phyloP scores from a whole-genome alignment of 2,888 invertebrate species.

The Eulithis testata region DNA sequence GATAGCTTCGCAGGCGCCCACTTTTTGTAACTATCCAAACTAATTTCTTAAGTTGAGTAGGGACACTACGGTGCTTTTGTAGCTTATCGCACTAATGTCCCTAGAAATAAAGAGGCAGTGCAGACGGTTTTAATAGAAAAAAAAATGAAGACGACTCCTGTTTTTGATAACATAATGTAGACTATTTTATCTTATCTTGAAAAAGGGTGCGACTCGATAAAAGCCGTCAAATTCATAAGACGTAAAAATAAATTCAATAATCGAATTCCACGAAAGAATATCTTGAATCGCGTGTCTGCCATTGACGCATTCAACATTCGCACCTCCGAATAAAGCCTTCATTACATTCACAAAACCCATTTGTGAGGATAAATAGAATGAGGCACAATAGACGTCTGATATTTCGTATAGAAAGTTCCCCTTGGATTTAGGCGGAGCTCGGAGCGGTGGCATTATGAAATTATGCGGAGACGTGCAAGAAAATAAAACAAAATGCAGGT shows the following conservation, averaged over 20 bases:
- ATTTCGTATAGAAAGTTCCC: slow-evolving; percentile 79
- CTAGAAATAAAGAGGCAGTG: slow-evolving; percentile 18
- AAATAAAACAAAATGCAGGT: slow-evolving; percentile 81
- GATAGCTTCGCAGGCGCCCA: slow-evolving; percentile 75
- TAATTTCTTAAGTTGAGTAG: slow-evolving; percentile 53
- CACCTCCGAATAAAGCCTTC: slow-evolving; percentile 81
- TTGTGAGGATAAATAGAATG: slow-evolving; percentile 75
- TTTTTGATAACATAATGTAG: slow-evolving; percentile 19
- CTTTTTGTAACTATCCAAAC: slow-evolving; percentile 68
- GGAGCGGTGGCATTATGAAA: slow-evolving; percentile 73
- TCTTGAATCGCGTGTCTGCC: slow-evolving; percentile 58
- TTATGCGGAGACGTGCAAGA: slow-evolving; percentile 75
- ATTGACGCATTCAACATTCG: slow-evolving; percentile 70
- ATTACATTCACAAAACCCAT: slow-evolving; percentile 79
- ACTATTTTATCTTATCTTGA: slow-evolving; percentile 3
- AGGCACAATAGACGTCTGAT: slow-evolving; percentile 75
- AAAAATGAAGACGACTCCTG: slow-evolving; percentile 18
- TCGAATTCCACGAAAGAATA: slow-evolving; percentile 52
- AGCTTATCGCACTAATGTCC: slow-evolving; percentile 54
- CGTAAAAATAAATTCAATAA: slow-evolving; percentile 43
- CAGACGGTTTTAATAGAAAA: slow-evolving; percentile 25
- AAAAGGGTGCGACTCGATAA: slow-evolving; percentile 16
- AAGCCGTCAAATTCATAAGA: slow-evolving; percentile 19
- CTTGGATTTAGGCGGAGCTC: slow-evolving; percentile 72
- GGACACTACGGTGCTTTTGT: slow-evolving; percentile 55